Conservation (phyloP, 2,888 invertebrate genomes). For the Eubasilissa splendida region DNA sequence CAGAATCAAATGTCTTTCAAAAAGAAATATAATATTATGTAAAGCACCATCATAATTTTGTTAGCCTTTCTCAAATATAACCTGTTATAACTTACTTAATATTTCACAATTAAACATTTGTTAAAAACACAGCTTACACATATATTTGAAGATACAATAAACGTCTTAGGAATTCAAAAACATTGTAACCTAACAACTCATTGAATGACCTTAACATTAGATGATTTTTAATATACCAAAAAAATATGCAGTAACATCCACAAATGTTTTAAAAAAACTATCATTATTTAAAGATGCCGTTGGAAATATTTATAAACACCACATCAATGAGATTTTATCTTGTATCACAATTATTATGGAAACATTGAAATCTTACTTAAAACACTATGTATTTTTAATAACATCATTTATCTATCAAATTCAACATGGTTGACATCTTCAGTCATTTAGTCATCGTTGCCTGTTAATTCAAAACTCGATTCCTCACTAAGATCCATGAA, state of each 20-base stretch:
- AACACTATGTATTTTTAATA: slow-evolving; percentile 19
- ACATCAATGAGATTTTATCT: slow-evolving; percentile 17
- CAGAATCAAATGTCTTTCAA: slow-evolving; percentile 14
- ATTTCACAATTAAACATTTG: not conserved
- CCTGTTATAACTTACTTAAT: too few species aligned
- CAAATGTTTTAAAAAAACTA: not conserved
- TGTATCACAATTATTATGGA: slow-evolving; percentile 30
- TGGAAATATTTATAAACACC: slow-evolving; percentile 21
- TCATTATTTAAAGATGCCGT: not conserved
- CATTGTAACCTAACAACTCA: slow-evolving; percentile 10
- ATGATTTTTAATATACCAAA: too few species aligned
- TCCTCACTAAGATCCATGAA: not conserved
- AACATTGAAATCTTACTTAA: not conserved
- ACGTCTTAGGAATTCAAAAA: slow-evolving; percentile 33
- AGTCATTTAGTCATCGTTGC: slow-evolving; percentile 27
- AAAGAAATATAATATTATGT: slow-evolving; percentile 10
- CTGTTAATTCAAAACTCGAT: slow-evolving; percentile 1
- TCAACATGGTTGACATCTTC: slow-evolving; percentile 15
- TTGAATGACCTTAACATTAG: not conserved
- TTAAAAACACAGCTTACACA: slow-evolving; percentile 15
- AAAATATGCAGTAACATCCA: too few species aligned
- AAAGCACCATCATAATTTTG: not conserved
- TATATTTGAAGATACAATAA: slow-evolving; percentile 29
- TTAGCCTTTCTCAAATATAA: too few species aligned
- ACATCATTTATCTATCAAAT: slow-evolving; percentile 17